Conservation (phyloP, 2,113 vertebrate genomes). For the Odontesthes bonariensis region DNA sequence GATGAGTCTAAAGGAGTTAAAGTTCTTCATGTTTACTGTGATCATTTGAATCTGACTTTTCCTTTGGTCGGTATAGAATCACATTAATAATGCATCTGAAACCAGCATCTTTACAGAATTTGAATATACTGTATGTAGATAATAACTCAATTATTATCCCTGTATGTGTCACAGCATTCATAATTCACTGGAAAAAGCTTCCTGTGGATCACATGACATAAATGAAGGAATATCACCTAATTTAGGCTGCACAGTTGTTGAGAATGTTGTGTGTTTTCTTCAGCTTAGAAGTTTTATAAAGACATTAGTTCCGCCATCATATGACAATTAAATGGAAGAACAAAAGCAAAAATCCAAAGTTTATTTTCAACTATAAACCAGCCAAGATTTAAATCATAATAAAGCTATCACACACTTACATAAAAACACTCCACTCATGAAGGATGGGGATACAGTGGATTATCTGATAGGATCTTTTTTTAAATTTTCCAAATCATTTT, state of each 20-base stretch:
- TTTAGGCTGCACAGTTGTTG: background rate
- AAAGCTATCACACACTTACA: no score
- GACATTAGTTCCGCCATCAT: background rate
- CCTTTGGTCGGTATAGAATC: slow-evolving; percentile 41
- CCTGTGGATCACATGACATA: slow-evolving; percentile 28
- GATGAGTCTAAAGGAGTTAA: slow-evolving; percentile 53
- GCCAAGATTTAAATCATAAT: no score
- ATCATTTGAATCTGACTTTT: slow-evolving; percentile 57
- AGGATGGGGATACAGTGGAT: no score
- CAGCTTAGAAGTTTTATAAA: background rate
- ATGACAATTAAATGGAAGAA: no score
- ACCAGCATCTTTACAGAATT: slow-evolving; percentile 58
- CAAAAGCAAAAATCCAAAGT: no score
- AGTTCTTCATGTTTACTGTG: slow-evolving; percentile 38
- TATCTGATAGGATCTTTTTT: no score
- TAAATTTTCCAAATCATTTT: no score
- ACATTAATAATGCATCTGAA: slow-evolving; percentile 71
- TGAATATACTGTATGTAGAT: slow-evolving; percentile 61
- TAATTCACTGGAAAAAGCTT: slow-evolving; percentile 46
- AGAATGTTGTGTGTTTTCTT: slow-evolving; percentile 8
- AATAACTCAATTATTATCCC: slow-evolving; percentile 60
- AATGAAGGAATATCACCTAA: slow-evolving; percentile 26
- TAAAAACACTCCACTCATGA: no score
- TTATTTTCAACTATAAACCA: no score
- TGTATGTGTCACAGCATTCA: slow-evolving; percentile 26